A percentile compares a stretch with the other conserved stretches of the same genome.
Conservation (phyloP, 2,888 invertebrate species). For the Eutolmus rufibarbis region DNA sequence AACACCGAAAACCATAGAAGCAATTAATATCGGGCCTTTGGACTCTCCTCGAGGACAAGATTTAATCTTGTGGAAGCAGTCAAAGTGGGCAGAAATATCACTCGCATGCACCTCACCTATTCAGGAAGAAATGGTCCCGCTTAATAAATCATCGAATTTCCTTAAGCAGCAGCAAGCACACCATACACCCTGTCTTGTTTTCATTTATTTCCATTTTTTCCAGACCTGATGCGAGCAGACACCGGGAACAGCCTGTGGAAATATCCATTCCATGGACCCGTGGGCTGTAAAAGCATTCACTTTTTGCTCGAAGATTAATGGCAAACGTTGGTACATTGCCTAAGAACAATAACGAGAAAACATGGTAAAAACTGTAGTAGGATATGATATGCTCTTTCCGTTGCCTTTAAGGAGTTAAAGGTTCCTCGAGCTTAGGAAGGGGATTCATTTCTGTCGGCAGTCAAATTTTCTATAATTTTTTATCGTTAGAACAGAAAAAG, state of each 20-base stretch:
- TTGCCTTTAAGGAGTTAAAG: not conserved
- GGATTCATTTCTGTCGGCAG: not conserved
- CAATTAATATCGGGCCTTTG: not conserved
- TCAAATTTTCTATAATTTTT: not conserved
- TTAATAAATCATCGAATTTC: conserved; percentile 17
- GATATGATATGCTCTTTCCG: not conserved
- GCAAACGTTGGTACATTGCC: not conserved
- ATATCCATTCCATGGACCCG: not conserved
- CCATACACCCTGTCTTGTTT: not conserved
- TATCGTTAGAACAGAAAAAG: not conserved
- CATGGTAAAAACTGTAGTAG: not conserved
- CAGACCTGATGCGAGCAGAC: not conserved
- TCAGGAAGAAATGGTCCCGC: not conserved
- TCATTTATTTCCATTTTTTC: not conserved
- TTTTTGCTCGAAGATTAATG: not conserved
- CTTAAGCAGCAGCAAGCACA: not conserved
- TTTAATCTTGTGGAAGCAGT: conserved; percentile 26
- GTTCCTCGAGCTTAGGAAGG: not conserved
- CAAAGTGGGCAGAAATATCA: conserved; percentile 11
- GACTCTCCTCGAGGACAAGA: not conserved
- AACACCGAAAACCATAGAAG: not conserved
- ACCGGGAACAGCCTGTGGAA: not conserved
- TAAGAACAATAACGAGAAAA: not conserved
- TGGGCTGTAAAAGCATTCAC: not conserved
- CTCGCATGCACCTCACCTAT: not conserved